A percentile compares a stretch with the other conserved stretches of the same genome.
Evolutionary conservation across 1,140 invertebrate genomes (phyloP).

Genomic region (Notospermus geniculatus): DNA sequence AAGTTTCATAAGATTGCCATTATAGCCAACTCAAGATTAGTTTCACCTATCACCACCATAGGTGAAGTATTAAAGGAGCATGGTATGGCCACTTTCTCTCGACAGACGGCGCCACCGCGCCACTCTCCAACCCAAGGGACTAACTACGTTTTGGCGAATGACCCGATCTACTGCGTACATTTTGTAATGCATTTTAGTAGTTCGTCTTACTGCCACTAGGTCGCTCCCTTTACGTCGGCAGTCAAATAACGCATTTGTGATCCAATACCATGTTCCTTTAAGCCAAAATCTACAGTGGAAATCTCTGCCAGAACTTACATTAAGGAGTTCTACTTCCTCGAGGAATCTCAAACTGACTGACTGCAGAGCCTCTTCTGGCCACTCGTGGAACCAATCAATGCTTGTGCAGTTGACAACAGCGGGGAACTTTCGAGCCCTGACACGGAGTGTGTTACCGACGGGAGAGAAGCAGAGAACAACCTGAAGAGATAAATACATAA

Average conservation of each 20-base stretch:
- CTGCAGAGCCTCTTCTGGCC: constrained; percentile 91
- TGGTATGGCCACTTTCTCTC: no score
- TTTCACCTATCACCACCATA: neutral
- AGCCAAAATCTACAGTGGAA: neutral
- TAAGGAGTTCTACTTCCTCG: constrained; percentile 74
- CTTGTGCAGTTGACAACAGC: constrained; percentile 91
- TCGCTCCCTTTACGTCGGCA: no score
- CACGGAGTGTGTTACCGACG: constrained; percentile 84
- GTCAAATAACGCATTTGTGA: no score
- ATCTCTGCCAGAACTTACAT: constrained; percentile 58
- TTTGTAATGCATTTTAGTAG: no score
- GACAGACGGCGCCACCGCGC: no score
- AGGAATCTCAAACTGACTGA: constrained; percentile 88
- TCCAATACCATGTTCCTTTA: no score
- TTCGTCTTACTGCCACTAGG: no score
- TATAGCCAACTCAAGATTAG: neutral
- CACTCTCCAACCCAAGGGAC: no score
- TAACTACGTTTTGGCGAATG: no score
- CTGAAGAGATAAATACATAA: no score
- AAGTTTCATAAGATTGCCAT: neutral
- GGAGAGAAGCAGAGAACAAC: constrained; percentile 93
- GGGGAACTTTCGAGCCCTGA: constrained; percentile 91
- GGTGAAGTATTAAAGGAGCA: no score
- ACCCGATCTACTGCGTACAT: no score
- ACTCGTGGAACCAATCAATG: constrained; percentile 98